Evolutionary conservation across 2,888 invertebrate species (phyloP).

Genomic region (Parasteatoda lunata): DNA sequence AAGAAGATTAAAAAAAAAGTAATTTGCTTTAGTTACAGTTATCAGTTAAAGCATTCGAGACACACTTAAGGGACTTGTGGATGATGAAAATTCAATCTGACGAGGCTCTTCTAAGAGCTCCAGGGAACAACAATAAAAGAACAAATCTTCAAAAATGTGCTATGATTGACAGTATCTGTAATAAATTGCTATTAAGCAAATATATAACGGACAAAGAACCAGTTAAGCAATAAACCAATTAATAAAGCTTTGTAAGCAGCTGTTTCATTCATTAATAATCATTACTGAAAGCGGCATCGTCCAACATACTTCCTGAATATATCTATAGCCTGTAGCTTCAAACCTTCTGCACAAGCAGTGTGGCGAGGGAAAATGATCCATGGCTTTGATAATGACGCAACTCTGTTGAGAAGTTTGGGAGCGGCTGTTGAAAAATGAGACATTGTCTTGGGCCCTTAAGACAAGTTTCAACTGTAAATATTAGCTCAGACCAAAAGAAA

Average conservation of each 20-base stretch:
- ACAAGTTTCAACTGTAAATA: conserved; percentile 57
- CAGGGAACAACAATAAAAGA: conserved; percentile 37
- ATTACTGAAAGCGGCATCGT: conserved; percentile 61
- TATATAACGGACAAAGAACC: conserved; percentile 64
- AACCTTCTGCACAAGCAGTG: conserved; percentile 56
- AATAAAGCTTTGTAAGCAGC: conserved; percentile 65
- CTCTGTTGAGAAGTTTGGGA: conserved; percentile 59
- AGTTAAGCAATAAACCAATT: conserved; percentile 66
- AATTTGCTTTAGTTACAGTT: not conserved
- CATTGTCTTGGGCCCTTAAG: conserved; percentile 46
- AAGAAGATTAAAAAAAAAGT: not conserved
- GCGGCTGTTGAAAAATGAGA: conserved; percentile 65
- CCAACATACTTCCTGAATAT: conserved; percentile 56
- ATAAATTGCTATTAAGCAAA: conserved; percentile 67
- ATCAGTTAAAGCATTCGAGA: not conserved
- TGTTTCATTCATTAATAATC: conserved; percentile 67
- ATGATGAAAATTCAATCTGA: not conserved
- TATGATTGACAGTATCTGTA: conserved; percentile 64
- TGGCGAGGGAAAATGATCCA: conserved; percentile 54
- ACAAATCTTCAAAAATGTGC: conserved; percentile 47
- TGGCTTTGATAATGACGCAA: conserved; percentile 61
- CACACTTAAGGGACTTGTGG: not conserved
- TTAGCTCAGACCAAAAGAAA: conserved; percentile 33
- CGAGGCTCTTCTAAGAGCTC: conserved; percentile 8
- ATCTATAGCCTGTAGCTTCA: conserved; percentile 51